Conservation (phyloP, 2,888 invertebrate species). For the Fissipunctia ypsillon region DNA sequence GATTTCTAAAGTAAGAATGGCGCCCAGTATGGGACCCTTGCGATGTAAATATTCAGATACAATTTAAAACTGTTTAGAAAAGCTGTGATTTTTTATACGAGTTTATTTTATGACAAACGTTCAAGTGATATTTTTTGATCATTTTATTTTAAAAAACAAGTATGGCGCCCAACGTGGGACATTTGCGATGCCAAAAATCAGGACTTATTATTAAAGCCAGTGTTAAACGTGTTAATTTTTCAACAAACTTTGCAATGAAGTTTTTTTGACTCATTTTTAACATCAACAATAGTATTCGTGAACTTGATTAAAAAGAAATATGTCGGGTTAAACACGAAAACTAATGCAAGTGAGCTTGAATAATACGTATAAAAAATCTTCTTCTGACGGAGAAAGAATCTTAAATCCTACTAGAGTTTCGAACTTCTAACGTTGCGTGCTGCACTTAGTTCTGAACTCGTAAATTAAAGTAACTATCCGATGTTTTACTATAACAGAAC, state of each 20-base stretch:
- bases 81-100: not conserved
- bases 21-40: not conserved
- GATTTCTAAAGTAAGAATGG: not conserved
- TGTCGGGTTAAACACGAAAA: not conserved
- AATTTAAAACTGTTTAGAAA: not conserved
- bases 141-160: not conserved
- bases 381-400: not conserved
- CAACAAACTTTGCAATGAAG: too few species aligned
- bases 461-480: slow-evolving; percentile 43
- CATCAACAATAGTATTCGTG: not conserved
- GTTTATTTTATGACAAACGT: not conserved
- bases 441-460: slow-evolving; percentile 9
- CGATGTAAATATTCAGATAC: not conserved
- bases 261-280: not conserved
- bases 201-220: not conserved
- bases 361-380: not conserved
- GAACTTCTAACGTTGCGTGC: not conserved
- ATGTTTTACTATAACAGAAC: slow-evolving; percentile 14
- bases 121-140: too few species aligned
- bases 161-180: slow-evolving; percentile 9
- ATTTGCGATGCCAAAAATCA: not conserved
- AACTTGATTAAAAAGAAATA: not conserved
- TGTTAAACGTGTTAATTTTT: not conserved
- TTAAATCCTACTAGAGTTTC: not conserved
- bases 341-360: not conserved